These are phyloP conservation scores for Callinectes sapidus DNA, from an alignment of 2,888 invertebrate genomes.

Conservation along the genomic window DNA sequence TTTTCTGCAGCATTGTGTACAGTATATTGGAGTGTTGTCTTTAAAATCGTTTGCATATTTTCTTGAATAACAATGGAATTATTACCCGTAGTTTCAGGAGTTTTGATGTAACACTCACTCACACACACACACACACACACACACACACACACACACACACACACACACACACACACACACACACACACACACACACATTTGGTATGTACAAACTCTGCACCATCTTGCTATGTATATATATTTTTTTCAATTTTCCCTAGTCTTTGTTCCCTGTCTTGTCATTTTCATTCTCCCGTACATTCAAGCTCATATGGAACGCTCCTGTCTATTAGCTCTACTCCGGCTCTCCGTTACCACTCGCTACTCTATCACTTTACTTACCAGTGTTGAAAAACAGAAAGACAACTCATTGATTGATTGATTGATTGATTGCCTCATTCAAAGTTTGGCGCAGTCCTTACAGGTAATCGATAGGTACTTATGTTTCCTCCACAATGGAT, in stretches of 20 bases:
- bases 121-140: neutral
- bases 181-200: slow-evolving; percentile 14
- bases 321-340: neutral
- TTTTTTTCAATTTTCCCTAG: neutral
- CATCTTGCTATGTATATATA: neutral
- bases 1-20: neutral
- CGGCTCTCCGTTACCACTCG: neutral
- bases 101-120: neutral
- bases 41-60: neutral
- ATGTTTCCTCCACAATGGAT: neutral
- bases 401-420: too few relatives aligned
- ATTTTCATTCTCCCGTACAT: neutral
- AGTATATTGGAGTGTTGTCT: neutral
- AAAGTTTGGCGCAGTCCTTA: neutral
- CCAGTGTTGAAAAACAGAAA: too few relatives aligned
- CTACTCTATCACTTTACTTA: neutral
- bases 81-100: neutral
- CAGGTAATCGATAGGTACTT: neutral
- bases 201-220: neutral
- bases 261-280: neutral
- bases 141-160: slow-evolving; percentile 17
- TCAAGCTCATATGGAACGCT: neutral
- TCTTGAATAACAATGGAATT: neutral
- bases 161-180: slow-evolving; percentile 21
- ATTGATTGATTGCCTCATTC: too few relatives aligned